Evolutionary conservation across 2,113 vertebrate species (phyloP), one percentile per base, ranked within the genome.

Genomic region (Osmerus eperlanus): DNA sequence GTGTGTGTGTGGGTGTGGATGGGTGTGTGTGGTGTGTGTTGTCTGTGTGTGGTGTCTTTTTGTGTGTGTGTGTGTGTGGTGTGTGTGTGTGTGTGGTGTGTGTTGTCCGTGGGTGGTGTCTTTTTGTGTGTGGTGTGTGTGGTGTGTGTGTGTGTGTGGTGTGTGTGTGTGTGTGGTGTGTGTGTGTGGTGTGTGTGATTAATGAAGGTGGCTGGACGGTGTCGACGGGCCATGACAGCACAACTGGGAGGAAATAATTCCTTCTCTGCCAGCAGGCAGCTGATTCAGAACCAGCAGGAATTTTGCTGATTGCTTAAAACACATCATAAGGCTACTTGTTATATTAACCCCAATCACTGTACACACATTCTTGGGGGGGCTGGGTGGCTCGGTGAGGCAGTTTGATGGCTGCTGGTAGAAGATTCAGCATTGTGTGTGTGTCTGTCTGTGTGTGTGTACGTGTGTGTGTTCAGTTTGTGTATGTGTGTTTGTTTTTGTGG

Each of bases 201-300:
- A 87, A 91, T 87, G 86, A 76, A 85, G 7, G 72, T 84, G 59
- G 68, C 75, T 67, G 76, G 66, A 77, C 72, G 82, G 83, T 71
- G 73, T 85, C 82, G 84, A 85, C 71, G 52, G 84, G 80, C 85
- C 82, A 71, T 85, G 88, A 89, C 83, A 85, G 83, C 84, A 74
- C 71, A 29, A 80, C 78, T 79, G 79, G 73, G 76, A 78, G 83
- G 79, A 87, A 90, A 83, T 84, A 64, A 74, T 88, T 87, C 78
- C 66, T 71, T 68, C 71, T 51, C 71, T 61, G 70, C 72, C 72
- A 13, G 70, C 29, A 72, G 74, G 67, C 77, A 84, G 88, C 85
- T 89, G 85, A 90, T 85, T 87, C 86, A 79, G 80, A 83, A 73
- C 76, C 76, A 36, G 58, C 72, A 69, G 73, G 78, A 79, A 58